Evolutionary conservation across 2,113 vertebrate genomes (phyloP).

Genomic region (Tricholaema leucomelas): DNA sequence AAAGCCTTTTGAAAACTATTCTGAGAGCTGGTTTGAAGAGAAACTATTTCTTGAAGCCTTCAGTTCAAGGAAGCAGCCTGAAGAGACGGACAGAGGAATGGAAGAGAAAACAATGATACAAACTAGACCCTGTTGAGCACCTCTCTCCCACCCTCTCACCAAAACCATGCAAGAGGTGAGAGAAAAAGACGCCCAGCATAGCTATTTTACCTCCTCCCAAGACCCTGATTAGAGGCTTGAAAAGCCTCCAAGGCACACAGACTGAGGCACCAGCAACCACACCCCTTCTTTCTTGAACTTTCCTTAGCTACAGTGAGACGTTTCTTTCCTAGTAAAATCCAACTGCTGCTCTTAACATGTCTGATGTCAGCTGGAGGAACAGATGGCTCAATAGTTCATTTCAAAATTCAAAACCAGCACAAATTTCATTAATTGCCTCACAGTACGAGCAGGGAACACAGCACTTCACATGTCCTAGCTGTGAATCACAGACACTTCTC

Average conservation of each 20-base stretch:
- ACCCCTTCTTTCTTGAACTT: not conserved
- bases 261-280: not conserved
- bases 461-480: not conserved
- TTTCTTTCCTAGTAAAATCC: slow-evolving; percentile 34
- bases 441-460: not conserved
- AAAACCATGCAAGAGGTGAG: not conserved
- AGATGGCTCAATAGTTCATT: slow-evolving; percentile 67
- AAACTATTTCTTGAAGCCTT: not conserved
- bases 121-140: not conserved
- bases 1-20: not conserved
- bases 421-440: slow-evolving; percentile 59
- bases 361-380: slow-evolving; percentile 63
- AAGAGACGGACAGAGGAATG: not conserved
- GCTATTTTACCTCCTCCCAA: not conserved
- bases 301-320: not conserved
- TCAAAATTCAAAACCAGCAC: slow-evolving; percentile 44
- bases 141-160: not conserved
- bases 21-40: not conserved
- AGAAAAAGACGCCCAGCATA: not conserved
- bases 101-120: too few species aligned
- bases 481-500: not conserved
- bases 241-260: not conserved
- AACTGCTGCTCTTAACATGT: slow-evolving; percentile 21
- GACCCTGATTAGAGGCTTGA: not conserved
- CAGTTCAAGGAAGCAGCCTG: not conserved